These are phyloP conservation scores for Anadara kagoshimensis DNA, from an alignment of 1,140 invertebrate species.

Conservation along the genomic window DNA sequence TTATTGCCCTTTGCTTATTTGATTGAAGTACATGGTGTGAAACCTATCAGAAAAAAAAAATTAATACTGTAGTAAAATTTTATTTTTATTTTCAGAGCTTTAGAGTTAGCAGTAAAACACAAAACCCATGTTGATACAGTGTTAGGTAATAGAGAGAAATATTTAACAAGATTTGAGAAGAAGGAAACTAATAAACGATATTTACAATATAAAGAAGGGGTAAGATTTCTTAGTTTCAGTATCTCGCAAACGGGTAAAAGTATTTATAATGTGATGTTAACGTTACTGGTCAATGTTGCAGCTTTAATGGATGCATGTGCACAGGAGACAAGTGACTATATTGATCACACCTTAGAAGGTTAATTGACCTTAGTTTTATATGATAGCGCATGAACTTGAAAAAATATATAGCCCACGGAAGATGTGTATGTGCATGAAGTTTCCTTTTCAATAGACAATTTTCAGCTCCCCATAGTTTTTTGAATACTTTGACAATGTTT, in stretches of 20 bases:
- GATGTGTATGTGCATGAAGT: no score
- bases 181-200: constrained; percentile 85
- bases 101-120: constrained; percentile 89
- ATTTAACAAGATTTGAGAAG: constrained; percentile 84
- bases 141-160: constrained; percentile 83
- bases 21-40: no score
- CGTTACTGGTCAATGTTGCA: no score
- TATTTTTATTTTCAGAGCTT: constrained; percentile 78
- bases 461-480: no score
- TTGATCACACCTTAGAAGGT: background rate
- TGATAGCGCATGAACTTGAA: background rate
- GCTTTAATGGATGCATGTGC: background rate
- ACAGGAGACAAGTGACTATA: background rate
- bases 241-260: background rate
- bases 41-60: no score
- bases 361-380: background rate
- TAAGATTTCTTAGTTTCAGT: constrained; percentile 62
- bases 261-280: no score
- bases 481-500: no score
- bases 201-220: constrained; percentile 79
- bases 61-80: background rate
- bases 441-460: no score
- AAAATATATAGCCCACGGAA: background rate
- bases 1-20: no score
- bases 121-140: constrained; percentile 86